These are phyloP conservation scores for Pristionchus maxplancki DNA, from an alignment of 2,888 invertebrate genomes.

Conservation along the genomic window DNA sequence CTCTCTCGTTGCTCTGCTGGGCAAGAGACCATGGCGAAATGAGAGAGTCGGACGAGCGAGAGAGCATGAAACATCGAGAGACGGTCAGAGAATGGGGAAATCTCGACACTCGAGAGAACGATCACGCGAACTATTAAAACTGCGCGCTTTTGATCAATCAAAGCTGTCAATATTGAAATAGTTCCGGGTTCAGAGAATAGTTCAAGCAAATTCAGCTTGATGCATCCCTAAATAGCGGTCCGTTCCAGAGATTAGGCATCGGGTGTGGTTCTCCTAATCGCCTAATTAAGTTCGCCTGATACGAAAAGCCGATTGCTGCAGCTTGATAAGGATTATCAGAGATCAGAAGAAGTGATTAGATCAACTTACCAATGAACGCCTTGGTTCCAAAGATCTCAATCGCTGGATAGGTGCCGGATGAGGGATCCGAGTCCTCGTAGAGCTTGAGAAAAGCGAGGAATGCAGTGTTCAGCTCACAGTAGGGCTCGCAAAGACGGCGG, in stretches of 20 bases:
- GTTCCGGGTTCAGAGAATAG: background rate
- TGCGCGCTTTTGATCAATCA: background rate
- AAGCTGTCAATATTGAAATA: background rate
- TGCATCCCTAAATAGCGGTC: background rate
- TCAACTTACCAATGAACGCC: constrained; percentile 70
- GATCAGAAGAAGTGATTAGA: background rate
- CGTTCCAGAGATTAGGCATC: background rate
- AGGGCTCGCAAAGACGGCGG: constrained; percentile 70
- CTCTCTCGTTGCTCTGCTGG: too few species aligned
- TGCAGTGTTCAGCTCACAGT: constrained; percentile 74
- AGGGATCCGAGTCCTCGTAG: constrained; percentile 67
- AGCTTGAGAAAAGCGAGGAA: constrained; percentile 74
- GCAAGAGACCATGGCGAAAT: too few species aligned
- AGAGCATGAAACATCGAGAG: background rate
- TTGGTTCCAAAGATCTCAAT: constrained; percentile 72
- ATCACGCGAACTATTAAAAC: background rate
- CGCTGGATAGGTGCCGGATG: constrained; percentile 70
- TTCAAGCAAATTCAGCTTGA: background rate
- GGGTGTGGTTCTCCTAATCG: background rate
- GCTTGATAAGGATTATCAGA: background rate
- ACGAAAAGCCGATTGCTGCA: background rate
- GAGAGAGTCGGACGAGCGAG: too few species aligned
- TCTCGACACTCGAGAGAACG: background rate
- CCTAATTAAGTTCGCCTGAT: background rate
- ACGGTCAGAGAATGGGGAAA: background rate